Evolutionary conservation across 2,888 invertebrate genomes (phyloP).

Genomic region (Mesochorus sp.): DNA sequence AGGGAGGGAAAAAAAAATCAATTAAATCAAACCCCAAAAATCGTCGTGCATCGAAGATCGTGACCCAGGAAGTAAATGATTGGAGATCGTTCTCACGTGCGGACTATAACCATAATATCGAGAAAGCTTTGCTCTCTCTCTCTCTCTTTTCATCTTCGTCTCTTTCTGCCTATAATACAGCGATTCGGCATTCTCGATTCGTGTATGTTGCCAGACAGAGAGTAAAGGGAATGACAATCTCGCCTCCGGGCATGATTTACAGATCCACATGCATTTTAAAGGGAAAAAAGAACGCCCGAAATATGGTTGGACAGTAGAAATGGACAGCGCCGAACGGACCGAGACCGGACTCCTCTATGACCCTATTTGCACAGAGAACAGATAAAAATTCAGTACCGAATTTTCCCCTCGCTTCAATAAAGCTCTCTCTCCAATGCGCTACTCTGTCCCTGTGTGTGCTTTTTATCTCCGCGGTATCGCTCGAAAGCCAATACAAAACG

Average conservation of each 20-base stretch:
- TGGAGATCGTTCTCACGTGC: conserved; percentile 47
- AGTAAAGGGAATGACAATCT: conserved; percentile 42
- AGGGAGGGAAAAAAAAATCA: background rate
- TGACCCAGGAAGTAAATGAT: too few species aligned
- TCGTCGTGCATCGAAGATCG: too few species aligned
- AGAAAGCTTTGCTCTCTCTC: conserved; percentile 16
- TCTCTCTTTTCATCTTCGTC: background rate
- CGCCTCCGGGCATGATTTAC: conserved; percentile 74
- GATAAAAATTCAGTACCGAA: conserved; percentile 78
- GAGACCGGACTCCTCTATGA: conserved; percentile 58
- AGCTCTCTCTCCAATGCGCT: conserved; percentile 55
- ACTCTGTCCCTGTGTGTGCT: background rate
- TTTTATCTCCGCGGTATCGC: conserved; percentile 23
- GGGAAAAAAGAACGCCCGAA: conserved; percentile 51
- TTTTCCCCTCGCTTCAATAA: conserved; percentile 69
- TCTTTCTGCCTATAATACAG: background rate
- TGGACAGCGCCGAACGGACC: conserved; percentile 19
- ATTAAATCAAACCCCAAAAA: too few species aligned
- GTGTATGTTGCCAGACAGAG: background rate
- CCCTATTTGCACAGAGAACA: conserved; percentile 74
- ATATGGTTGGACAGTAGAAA: conserved; percentile 41
- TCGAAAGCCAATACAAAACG: conserved; percentile 30
- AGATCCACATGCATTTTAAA: conserved; percentile 75
- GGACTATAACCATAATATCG: conserved; percentile 56
- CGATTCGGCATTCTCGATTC: background rate